Base-by-base conservation (phyloP, 1,140 invertebrate genomes). In the Drosophila malerkotliana region DNA sequence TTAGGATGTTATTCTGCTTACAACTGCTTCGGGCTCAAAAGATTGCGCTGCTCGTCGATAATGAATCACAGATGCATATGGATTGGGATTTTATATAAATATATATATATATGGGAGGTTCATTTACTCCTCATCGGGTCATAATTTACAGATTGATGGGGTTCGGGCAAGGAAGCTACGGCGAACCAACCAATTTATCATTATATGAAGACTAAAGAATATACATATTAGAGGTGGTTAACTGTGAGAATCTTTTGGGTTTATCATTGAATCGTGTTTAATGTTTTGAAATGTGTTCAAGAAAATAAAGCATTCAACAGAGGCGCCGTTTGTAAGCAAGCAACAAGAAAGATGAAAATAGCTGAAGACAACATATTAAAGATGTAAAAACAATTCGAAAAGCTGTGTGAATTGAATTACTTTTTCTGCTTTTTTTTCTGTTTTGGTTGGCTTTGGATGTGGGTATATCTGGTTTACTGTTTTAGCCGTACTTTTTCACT, bases 401-500 rank as follows among this genome's bases (percentile, higher is more conserved):
- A 44, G 58, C 37, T 18, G 18, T 37, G 12, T 18, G 12, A 45
- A 53, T 44, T 54, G 34, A 44, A 53, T 49, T 41, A 14, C 32
- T 45, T 37, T 44, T 56, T 48, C 54, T 62, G 9, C 45, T 45
- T 37, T 10, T 57, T 67, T 60, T 68, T 56, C 63, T 48, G 49
- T 67, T 78, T 59, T 76, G 56, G 37, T 64, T 73, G 60, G 47
- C 74, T 72, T 59, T 59, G 58, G 54, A 49, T 74, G 47, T 72
- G 53, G 51, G 47, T 62, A 49, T 55, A 44, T 73, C 51, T 67
- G 56, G 26, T 75, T 74, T 91, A 91, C 80, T 91, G 90, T 68
- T 91, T 91, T 48, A 91, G 71, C 60, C 90, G 90, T 84, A 91
- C 90, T 91, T 91, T 91, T 75, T 91, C 90, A 76, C 90, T 91